These are phyloP conservation scores for Rhombomys opimus DNA, from an alignment of 2,113 vertebrate genomes.

Conservation along the genomic window DNA sequence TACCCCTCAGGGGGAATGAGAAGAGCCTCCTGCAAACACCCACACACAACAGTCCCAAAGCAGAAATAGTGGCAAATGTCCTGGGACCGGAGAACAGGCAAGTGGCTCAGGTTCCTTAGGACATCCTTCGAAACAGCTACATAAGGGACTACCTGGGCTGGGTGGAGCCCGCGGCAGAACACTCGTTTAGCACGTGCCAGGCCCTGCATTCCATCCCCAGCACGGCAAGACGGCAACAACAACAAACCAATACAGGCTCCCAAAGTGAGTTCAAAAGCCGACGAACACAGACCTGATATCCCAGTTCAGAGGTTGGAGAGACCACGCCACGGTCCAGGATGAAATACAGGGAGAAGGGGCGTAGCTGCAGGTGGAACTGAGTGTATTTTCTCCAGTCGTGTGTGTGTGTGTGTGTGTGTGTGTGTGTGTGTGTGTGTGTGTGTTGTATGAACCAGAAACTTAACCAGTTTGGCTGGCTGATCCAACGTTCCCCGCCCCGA, in stretches of 20 bases:
- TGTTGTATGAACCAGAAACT: background rate
- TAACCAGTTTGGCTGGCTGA: background rate
- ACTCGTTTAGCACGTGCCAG: background rate
- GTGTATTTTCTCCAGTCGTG: background rate
- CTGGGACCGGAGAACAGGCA: background rate
- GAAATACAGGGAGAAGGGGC: background rate
- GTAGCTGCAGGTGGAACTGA: rapidly evolving
- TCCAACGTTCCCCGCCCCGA: background rate
- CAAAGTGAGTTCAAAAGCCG: background rate
- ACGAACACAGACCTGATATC: background rate
- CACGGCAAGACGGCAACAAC: background rate
- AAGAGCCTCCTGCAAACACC: background rate
- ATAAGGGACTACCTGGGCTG: background rate
- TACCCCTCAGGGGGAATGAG: background rate
- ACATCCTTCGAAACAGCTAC: background rate
- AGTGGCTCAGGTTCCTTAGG: background rate
- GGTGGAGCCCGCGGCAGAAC: background rate
- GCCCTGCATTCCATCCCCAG: background rate
- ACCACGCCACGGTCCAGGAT: background rate
- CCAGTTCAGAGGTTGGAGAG: background rate
- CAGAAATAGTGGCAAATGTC: background rate
- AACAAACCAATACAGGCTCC: background rate
- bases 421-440: background rate
- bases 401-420: background rate
- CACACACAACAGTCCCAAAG: background rate